phyloP scores from a whole-genome alignment of 2,888 invertebrate genomes.

The Nebria brevicollis region DNA sequence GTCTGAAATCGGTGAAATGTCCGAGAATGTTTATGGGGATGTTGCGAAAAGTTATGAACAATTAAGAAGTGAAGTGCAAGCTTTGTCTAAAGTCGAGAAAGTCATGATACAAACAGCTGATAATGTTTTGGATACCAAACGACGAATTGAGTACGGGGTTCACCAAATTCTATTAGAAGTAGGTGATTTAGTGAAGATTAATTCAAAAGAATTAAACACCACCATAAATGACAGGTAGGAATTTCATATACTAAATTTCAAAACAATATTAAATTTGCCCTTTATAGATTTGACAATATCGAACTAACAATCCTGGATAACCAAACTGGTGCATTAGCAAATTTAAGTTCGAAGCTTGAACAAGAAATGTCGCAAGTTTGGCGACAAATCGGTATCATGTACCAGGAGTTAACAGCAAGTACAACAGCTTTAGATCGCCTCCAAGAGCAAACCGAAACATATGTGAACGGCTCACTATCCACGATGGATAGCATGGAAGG shows the following conservation, averaged over 20 bases:
- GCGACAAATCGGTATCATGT: slow-evolving; percentile 91
- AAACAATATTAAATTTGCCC: not conserved
- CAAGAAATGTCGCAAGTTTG: slow-evolving; percentile 86
- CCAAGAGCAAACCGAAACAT: slow-evolving; percentile 79
- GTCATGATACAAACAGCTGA: slow-evolving; percentile 86
- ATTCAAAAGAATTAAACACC: slow-evolving; percentile 72
- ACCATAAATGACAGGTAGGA: slow-evolving; percentile 71
- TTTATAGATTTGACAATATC: slow-evolving; percentile 73
- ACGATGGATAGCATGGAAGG: slow-evolving; percentile 83
- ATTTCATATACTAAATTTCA: not conserved
- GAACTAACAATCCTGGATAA: slow-evolving; percentile 76
- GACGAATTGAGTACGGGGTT: slow-evolving; percentile 85
- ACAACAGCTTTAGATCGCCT: slow-evolving; percentile 79
- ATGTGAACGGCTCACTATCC: slow-evolving; percentile 80
- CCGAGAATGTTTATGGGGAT: slow-evolving; percentile 68
- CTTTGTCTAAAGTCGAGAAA: slow-evolving; percentile 78
- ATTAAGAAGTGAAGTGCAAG: slow-evolving; percentile 67
- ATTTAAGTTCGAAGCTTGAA: slow-evolving; percentile 81
- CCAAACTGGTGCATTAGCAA: slow-evolving; percentile 76
- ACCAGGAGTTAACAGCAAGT: slow-evolving; percentile 81
- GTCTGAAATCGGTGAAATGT: slow-evolving; percentile 67
- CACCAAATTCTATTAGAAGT: slow-evolving; percentile 83
- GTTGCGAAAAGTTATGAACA: slow-evolving; percentile 68
- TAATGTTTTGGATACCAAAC: slow-evolving; percentile 84
- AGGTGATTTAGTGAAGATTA: slow-evolving; percentile 73